Percentiles rank a stretch among this genome's conserved stretches.
Conservation (phyloP, 2,888 invertebrate species). For the Leptinotarsa tumamoca region DNA sequence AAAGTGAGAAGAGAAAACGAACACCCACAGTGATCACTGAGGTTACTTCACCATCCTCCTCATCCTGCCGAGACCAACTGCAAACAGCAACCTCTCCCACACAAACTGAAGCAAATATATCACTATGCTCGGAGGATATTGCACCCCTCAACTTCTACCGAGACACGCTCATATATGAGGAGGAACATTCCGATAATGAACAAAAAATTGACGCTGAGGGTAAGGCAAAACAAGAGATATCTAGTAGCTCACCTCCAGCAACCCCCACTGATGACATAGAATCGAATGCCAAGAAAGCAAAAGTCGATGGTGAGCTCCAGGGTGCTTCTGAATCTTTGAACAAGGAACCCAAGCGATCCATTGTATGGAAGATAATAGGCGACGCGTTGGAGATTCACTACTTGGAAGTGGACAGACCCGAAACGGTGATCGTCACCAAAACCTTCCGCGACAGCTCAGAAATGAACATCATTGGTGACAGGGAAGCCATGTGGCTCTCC, state of each 20-base stretch:
- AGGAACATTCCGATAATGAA: slow-evolving; percentile 57
- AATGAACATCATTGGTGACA: slow-evolving; percentile 87
- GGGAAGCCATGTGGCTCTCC: slow-evolving; percentile 83
- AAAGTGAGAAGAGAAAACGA: slow-evolving; percentile 83
- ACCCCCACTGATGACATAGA: slow-evolving; percentile 61
- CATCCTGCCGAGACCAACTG: slow-evolving; percentile 56
- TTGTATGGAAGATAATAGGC: slow-evolving; percentile 82
- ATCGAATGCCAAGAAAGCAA: slow-evolving; percentile 44
- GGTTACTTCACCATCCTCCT: slow-evolving; percentile 48
- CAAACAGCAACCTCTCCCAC: slow-evolving; percentile 51
- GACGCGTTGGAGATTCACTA: slow-evolving; percentile 85
- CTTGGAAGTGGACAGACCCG: slow-evolving; percentile 96
- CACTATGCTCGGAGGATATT: slow-evolving; percentile 66
- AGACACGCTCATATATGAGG: slow-evolving; percentile 78
- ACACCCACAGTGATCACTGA: slow-evolving; percentile 79
- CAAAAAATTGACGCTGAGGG: slow-evolving; percentile 47
- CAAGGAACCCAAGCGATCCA: slow-evolving; percentile 82
- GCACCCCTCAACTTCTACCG: slow-evolving; percentile 86
- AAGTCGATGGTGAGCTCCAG: slow-evolving; percentile 73
- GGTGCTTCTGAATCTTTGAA: slow-evolving; percentile 82
- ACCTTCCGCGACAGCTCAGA: slow-evolving; percentile 92
- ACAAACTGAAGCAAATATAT: slow-evolving; percentile 54
- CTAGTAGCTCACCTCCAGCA: slow-evolving; percentile 29
- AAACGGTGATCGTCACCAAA: slow-evolving; percentile 93
- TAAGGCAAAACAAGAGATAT: slow-evolving; percentile 40